Base-by-base conservation (phyloP, 2,113 vertebrate genomes). In the Todiramphus saurophagus region DNA sequence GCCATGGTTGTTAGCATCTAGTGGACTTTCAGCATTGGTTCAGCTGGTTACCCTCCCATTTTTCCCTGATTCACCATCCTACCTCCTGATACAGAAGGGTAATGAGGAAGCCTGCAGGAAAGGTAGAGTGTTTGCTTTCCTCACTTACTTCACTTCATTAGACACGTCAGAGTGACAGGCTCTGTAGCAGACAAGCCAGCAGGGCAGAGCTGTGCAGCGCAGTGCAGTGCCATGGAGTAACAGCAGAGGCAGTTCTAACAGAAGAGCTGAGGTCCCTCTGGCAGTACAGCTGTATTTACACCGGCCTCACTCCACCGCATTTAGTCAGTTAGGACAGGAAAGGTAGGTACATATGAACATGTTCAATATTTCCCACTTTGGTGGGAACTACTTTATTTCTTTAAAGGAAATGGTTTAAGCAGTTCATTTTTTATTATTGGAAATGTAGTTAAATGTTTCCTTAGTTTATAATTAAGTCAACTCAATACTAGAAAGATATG, bases 31-130 rank as follows among this genome's bases (percentile, higher is more conserved):
- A 92, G 98, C 98, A 67, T 39, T 98, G 82, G 27, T 98, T 94
- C 98, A 99, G 90, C 97, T 98, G 91, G 87, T 97, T 64, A 67
- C 43, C 5, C 95, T 98, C 63, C 97, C 97, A 25, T 98, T 98
- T 95, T 98, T 97, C 98, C 98, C 96, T 77, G 98, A 97, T 87
- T 97, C 95, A 97, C 98, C 93, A 66, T 96, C 98, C 70, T 98
- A 98, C 90, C 98, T 98, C 68, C 98, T 98, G 95, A 98, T 99
- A 44, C 98, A 98, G 96, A 98, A 98, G 91, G 98, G 98, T 70
- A 98, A 99, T 67, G 97, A 94, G 76, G 98, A 98, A 82, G 98
- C 97, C 80, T 96, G 98, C 96, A 96, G 78, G 95, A 98, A 97
- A 97, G 98, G 98, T 99, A 96, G 69, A 76, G 88, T 90, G 59